Conservation (phyloP, 2,888 invertebrate genomes). For the Xestia c-nigrum region DNA sequence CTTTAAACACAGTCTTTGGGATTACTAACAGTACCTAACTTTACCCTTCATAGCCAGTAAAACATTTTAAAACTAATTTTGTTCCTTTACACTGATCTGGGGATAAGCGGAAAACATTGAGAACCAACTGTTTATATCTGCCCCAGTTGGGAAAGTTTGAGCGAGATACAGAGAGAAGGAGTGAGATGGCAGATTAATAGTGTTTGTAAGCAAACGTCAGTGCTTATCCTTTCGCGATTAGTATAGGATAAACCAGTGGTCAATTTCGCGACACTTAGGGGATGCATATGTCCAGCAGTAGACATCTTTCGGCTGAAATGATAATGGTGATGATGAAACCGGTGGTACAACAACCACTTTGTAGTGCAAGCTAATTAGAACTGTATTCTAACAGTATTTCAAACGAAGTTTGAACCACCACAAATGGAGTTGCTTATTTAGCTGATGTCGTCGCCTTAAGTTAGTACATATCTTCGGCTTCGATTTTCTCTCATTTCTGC, state of each 20-base stretch:
- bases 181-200: slow-evolving; percentile 44
- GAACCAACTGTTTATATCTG: slow-evolving; percentile 39
- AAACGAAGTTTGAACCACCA: no score
- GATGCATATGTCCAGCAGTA: no score
- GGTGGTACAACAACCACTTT: no score
- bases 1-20: slow-evolving; percentile 20
- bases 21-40: slow-evolving; percentile 29
- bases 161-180: slow-evolving; percentile 16
- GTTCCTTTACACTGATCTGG: slow-evolving; percentile 37
- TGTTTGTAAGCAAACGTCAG: slow-evolving; percentile 48
- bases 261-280: no score
- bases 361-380: no score
- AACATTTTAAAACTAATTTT: slow-evolving; percentile 58
- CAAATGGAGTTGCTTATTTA: no score
- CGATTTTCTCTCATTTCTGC: not conserved
- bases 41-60: slow-evolving; percentile 33
- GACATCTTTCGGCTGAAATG: no score
- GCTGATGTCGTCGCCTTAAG: no score
- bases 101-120: slow-evolving; percentile 43
- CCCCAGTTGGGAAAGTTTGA: slow-evolving; percentile 36
- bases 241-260: not conserved
- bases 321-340: not conserved
- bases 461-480: not conserved
- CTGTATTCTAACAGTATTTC: no score
- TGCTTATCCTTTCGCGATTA: slow-evolving; percentile 40